phyloP scores from a whole-genome alignment of 2,888 invertebrate genomes.

The Drosophila kokeensis region DNA sequence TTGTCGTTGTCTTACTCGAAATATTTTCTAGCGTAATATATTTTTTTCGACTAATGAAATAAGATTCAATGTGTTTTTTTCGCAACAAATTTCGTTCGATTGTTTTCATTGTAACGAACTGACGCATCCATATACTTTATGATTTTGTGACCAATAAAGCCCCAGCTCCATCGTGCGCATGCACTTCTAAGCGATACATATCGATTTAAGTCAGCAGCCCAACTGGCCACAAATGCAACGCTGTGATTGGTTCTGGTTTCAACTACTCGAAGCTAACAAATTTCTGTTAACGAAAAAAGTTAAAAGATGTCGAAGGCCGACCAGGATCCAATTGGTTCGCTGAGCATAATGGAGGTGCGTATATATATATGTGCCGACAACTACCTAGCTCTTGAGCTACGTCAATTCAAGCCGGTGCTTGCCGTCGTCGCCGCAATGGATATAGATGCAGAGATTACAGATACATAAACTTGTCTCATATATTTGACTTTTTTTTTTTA shows the following conservation, averaged over 20 bases:
- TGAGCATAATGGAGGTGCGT: constrained; percentile 94
- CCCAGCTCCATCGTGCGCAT: neutral
- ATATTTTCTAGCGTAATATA: neutral
- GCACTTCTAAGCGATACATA: constrained; percentile 15
- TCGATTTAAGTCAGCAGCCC: constrained; percentile 27
- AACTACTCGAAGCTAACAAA: constrained; percentile 56
- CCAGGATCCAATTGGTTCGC: constrained; percentile 92
- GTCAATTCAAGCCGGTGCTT: neutral
- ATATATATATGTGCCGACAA: neutral
- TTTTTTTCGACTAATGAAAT: neutral
- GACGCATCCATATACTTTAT: neutral
- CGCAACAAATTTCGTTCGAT: neutral
- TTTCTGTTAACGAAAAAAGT: constrained; percentile 37
- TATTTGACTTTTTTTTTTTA: neutral
- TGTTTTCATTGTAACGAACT: neutral
- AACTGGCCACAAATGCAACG: constrained; percentile 45
- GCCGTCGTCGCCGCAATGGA: neutral
- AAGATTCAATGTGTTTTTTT: neutral
- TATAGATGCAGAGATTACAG: constrained; percentile 32
- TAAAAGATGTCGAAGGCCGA: constrained; percentile 88
- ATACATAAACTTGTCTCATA: constrained; percentile 20
- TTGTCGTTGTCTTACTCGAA: neutral
- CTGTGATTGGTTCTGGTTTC: constrained; percentile 60
- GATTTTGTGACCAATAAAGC: neutral
- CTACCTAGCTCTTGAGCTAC: neutral